Evolutionary conservation across 92 coral and sea anemone species (phyloP).

Genomic region (Epizoanthus rinbou): DNA sequence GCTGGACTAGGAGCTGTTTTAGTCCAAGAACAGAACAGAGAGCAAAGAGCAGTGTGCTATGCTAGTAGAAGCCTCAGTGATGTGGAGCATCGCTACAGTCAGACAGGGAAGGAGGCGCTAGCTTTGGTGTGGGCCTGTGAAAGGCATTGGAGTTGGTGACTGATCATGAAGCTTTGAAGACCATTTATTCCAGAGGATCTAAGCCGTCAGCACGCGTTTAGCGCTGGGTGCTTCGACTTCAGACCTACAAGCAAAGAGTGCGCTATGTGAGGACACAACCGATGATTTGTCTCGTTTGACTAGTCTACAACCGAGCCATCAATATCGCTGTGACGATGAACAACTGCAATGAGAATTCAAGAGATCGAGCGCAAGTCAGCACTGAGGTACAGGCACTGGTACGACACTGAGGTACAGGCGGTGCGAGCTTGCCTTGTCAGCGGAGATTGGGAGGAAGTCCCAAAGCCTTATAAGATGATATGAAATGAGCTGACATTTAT

Average conservation of each 20-base stretch:
- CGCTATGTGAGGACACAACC: slow-evolving; percentile 45
- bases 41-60: slow-evolving; percentile 63
- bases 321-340: slow-evolving; percentile 36
- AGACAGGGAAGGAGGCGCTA: slow-evolving; percentile 56
- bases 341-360: background rate
- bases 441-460: too few relatives aligned
- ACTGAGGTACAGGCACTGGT: too few relatives aligned
- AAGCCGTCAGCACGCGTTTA: slow-evolving; percentile 55
- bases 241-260: slow-evolving; percentile 46
- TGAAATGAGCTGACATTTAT: too few relatives aligned
- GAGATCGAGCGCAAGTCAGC: slow-evolving; percentile 1
- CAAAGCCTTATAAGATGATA: too few relatives aligned
- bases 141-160: slow-evolving; percentile 55
- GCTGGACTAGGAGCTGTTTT: slow-evolving; percentile 61
- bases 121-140: slow-evolving; percentile 60
- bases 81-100: slow-evolving; percentile 51
- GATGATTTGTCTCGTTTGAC: slow-evolving; percentile 54
- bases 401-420: too few relatives aligned
- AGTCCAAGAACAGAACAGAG: slow-evolving; percentile 46
- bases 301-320: slow-evolving; percentile 9
- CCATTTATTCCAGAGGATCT: slow-evolving; percentile 43
- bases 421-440: too few relatives aligned
- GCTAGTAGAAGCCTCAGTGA: slow-evolving; percentile 59
- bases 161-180: slow-evolving; percentile 55
- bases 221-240: slow-evolving; percentile 59